Evolutionary conservation across 2,113 vertebrate species (phyloP).

Genomic region (Paradoxurus hermaphroditus): DNA sequence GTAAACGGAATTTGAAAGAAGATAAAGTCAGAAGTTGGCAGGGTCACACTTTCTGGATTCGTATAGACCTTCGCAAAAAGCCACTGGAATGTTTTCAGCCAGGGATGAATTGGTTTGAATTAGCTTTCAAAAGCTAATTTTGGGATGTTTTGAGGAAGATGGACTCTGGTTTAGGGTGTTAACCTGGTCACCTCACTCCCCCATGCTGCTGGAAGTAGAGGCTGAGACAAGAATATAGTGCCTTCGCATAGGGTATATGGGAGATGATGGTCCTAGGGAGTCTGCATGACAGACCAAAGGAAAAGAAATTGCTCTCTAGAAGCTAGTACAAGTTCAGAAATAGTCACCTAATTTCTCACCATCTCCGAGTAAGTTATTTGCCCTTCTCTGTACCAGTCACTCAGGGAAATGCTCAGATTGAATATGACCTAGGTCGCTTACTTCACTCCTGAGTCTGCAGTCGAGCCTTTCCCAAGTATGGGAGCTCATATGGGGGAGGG

Average conservation of each 20-base stretch:
- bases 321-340: background rate
- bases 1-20: background rate
- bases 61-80: background rate
- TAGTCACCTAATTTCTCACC: background rate
- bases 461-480: background rate
- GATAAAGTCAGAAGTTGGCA: background rate
- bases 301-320: background rate
- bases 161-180: rapidly evolving
- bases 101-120: background rate
- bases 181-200: rapidly evolving
- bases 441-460: background rate
- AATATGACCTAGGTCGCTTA: background rate
- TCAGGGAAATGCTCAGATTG: background rate
- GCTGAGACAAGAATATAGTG: background rate
- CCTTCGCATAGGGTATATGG: too few species aligned
- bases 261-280: background rate
- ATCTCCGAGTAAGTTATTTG: background rate
- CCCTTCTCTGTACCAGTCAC: background rate
- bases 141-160: background rate
- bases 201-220: background rate
- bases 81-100: background rate
- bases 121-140: background rate
- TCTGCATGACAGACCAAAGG: background rate
- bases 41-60: background rate
- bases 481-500: rapidly evolving